These are phyloP conservation scores for Tamias sibiricus DNA, from an alignment of 2,113 vertebrate species.

Conservation along the genomic window DNA sequence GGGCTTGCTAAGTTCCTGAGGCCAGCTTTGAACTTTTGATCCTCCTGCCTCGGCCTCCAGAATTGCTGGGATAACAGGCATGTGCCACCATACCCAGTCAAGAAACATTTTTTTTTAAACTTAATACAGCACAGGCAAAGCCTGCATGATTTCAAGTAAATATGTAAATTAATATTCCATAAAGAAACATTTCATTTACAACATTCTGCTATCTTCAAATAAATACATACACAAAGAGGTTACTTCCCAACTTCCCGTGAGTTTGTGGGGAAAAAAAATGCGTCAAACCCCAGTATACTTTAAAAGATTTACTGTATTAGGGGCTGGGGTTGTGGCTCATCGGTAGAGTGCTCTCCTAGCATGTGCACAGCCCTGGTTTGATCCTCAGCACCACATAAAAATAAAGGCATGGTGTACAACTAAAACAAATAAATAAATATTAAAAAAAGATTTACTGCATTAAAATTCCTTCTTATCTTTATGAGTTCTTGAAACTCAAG, in stretches of 20 bases:
- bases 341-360: too few species aligned
- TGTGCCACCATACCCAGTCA: not conserved
- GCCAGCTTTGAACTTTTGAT: too few species aligned
- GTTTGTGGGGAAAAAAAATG: constrained; percentile 2
- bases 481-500: constrained; percentile 24
- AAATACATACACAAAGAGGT: constrained; percentile 64
- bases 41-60: too few species aligned
- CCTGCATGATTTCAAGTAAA: constrained; percentile 52
- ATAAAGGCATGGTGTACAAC: too few species aligned
- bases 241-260: constrained; percentile 44
- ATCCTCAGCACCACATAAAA: too few species aligned
- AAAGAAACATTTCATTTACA: constrained; percentile 65
- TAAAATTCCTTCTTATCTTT: constrained; percentile 58
- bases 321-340: too few species aligned
- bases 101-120: constrained; percentile 5
- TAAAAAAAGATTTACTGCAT: too few species aligned
- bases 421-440: too few species aligned
- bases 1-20: too few species aligned
- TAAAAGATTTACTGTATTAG: constrained; percentile 51
- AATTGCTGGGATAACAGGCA: too few species aligned
- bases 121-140: constrained; percentile 55
- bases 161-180: constrained; percentile 68
- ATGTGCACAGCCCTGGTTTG: too few species aligned
- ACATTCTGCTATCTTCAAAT: constrained; percentile 58
- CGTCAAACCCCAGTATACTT: not conserved